Evolutionary conservation across 2,113 vertebrate species (phyloP), one percentile per base, ranked within the genome.

Genomic region (Suricata suricatta): DNA sequence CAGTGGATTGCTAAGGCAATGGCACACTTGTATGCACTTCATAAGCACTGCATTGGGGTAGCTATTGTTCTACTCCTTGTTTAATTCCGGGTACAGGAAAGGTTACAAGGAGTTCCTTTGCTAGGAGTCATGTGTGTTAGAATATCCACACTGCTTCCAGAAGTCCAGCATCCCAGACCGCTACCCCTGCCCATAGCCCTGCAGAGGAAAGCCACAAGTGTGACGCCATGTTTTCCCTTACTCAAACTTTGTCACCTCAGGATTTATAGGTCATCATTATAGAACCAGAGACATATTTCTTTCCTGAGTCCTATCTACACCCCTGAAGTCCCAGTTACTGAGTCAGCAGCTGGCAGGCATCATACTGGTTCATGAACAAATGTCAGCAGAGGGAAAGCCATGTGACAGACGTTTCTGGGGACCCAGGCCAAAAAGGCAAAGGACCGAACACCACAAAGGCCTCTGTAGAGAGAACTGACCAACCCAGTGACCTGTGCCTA

Each of bases 241-340:
- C 1, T 47, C 5, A 5, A 17, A 5, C 9, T 41, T 60, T n/a
- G 11, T 29, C 33, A 44, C 60, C 25, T 64, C 27, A 16, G 35
- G 35, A 17, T 47, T 76, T 47, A 16, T 27, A 2, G 3, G 12
- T 6, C 54, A 12, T 31, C 27, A 3, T 52, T 16, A 29, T 13
- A 60, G 52, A 76, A 89, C 44, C 29, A 44, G 52, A 10, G 52
- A 10, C 3, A 5, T 29, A 0, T 0, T 50, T 27, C 3, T 0
- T 52, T 57, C 16, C 25, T 81, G n/a, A 9, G 5, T 13, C 33
- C 7, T 54, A 27, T 0, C 19, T 50, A 13, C 13, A 7, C 3
- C 7, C 4, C 4, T 2, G 29, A 2, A 5, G 2, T 2, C 3
- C 10, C 10, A 3, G 38, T 54, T 44, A 52, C 16, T 69, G n/a